Conservation (phyloP, 1,140 invertebrate species). For the Glossosoma conforme region DNA sequence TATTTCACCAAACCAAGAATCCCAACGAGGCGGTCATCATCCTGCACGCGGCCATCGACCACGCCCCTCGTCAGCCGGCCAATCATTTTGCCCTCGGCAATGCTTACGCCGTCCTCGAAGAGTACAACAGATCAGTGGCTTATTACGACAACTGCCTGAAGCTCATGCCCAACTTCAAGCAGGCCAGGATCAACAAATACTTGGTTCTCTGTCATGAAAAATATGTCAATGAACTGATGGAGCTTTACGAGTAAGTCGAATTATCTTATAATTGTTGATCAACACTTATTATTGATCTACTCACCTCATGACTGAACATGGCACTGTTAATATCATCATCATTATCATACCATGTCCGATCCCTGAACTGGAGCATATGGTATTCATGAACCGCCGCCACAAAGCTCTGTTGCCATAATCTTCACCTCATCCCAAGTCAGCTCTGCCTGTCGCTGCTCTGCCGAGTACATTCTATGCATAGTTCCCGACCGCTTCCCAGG, state of each 20-base stretch:
- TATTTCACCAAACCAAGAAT: conserved; percentile 68
- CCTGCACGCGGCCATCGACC: conserved; percentile 73
- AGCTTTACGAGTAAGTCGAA: conserved; percentile 62
- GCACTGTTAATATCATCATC: too few species aligned
- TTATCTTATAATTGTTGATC: too few species aligned
- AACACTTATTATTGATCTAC: too few species aligned
- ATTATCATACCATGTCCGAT: too few species aligned
- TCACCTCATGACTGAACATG: too few species aligned
- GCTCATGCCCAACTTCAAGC: conserved; percentile 47
- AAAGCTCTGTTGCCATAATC: too few species aligned
- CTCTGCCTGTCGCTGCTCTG: too few species aligned
- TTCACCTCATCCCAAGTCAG: too few species aligned
- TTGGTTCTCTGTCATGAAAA: conserved; percentile 66
- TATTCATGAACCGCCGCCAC: too few species aligned
- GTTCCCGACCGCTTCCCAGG: too few species aligned
- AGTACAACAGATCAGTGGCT: conserved; percentile 58
- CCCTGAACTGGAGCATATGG: too few species aligned
- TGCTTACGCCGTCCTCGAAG: conserved; percentile 63
- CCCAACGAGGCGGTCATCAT: conserved; percentile 75
- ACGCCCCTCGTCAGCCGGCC: conserved; percentile 64
- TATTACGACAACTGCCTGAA: conserved; percentile 69
- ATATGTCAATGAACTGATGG: conserved; percentile 59
- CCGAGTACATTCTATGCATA: too few species aligned
- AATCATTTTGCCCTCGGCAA: conserved; percentile 77
- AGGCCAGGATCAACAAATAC: conserved; percentile 57